Base-by-base conservation (phyloP, 2,113 vertebrate species). In the Callipepla californica region DNA sequence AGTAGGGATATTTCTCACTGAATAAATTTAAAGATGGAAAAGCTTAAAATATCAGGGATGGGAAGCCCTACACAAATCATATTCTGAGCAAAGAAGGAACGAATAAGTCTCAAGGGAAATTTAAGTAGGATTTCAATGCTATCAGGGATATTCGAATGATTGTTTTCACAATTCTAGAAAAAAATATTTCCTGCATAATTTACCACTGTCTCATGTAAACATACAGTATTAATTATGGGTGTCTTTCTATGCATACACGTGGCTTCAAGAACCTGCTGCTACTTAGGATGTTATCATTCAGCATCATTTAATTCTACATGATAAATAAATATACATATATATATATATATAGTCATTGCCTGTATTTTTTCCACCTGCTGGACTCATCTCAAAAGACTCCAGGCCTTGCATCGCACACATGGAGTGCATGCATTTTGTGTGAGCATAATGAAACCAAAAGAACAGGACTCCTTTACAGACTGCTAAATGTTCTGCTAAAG, bases 321-420 rank as follows among this genome's bases (percentile, higher is more conserved):
- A 15, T 34, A n/a, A n/a, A n/a, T n/a, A n/a, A n/a, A n/a, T n/a
- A n/a, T n/a, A n/a, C n/a, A n/a, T n/a, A n/a, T n/a, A n/a, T n/a
- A 59, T 20, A 59, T 53, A 76, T 8, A 66, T 48, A n/a, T 62
- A 79, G 25, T 75, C 11, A 7, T 32, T 81, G 18, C 7, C 19
- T 28, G 4, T 55, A n/a, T 28, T 5, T 87, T 75, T 47, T 63
- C 14, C 42, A 67, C 21, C 7, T 38, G 20, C 30, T 38, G 72
- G 26, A 25, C 16, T 75, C 26, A 42, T 5, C 2, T 44, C 11
- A 34, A 70, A 78, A 80, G 9, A 7, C 63, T 75, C 55, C 66
- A 65, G 8, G 5, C 11, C 20, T 69, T 66, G 15, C 14, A 28
- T 18, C 12, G 1, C 8, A 26, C 0, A 0, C 11, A 32, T 13